Conservation (phyloP, 2,797 vertebrate species). For the Natrix natrix region DNA sequence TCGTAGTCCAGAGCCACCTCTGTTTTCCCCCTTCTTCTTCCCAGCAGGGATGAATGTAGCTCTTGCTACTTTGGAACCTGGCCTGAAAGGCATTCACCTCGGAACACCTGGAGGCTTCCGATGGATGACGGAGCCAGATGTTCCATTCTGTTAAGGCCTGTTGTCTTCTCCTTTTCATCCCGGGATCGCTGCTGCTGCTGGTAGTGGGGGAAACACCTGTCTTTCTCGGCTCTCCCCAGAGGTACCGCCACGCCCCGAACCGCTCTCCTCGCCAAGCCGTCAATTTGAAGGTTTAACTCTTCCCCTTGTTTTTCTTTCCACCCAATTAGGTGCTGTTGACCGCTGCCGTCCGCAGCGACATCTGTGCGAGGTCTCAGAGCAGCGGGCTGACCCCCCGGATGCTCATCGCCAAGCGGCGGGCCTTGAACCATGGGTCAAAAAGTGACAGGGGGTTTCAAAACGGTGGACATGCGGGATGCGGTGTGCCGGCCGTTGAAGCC, state of each 20-base stretch:
- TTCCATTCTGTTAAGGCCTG: neutral
- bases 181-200: neutral
- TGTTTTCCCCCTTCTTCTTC: neutral
- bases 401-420: slow-evolving; percentile 50
- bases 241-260: rapidly evolving
- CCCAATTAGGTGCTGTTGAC: slow-evolving; percentile 67
- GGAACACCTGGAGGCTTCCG: neutral
- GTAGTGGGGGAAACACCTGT: neutral
- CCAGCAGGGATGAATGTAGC: neutral
- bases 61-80: neutral
- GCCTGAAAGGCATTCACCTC: neutral
- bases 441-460: slow-evolving; percentile 97
- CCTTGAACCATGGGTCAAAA: slow-evolving; percentile 91
- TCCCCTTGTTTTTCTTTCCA: slow-evolving; percentile 48
- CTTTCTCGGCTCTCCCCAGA: neutral
- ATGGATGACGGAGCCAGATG: too few species aligned
- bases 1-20: neutral
- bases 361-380: slow-evolving; percentile 49
- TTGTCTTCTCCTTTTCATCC: neutral
- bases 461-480: slow-evolving; percentile 96
- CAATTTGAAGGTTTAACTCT: slow-evolving; percentile 47
- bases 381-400: slow-evolving; percentile 32
- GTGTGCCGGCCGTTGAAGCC: slow-evolving; percentile 89
- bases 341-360: neutral
- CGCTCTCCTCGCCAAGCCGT: neutral